Evolutionary conservation across 2,888 invertebrate species (phyloP).

Genomic region (Asteroscopus sphinx): DNA sequence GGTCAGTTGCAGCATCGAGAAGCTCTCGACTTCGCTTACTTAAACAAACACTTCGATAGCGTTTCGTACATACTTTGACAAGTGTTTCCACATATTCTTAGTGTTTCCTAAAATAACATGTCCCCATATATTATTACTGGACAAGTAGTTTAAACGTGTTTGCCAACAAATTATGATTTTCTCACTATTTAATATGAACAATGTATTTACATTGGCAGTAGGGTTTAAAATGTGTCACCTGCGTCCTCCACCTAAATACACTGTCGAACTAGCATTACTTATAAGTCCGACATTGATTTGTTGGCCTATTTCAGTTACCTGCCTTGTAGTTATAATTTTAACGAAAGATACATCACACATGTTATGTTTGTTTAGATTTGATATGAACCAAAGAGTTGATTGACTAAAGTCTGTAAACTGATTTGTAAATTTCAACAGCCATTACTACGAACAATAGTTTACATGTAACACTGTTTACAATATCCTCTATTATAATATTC

Average conservation of each 20-base stretch:
- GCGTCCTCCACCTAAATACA: conserved; percentile 64
- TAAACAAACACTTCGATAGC: conserved; percentile 23
- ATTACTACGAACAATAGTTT: conserved; percentile 5
- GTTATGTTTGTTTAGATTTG: conserved; percentile 22
- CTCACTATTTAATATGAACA: conserved; percentile 52
- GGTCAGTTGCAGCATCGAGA: conserved; percentile 15
- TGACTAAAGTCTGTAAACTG: conserved; percentile 13
- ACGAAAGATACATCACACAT: conserved; percentile 19
- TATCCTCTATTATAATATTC: neutral
- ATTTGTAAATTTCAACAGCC: neutral
- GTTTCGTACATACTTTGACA: conserved; percentile 4
- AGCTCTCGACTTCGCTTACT: conserved; percentile 23
- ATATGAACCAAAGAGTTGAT: conserved; percentile 26
- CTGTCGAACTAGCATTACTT: conserved; percentile 34
- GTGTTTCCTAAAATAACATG: conserved; percentile 34
- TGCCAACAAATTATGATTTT: conserved; percentile 60
- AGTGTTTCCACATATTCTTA: conserved; percentile 23
- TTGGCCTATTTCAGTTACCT: conserved; percentile 47
- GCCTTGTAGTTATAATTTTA: conserved; percentile 14
- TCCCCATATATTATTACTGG: conserved; percentile 27
- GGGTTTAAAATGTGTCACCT: conserved; percentile 69
- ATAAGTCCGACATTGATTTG: conserved; percentile 41
- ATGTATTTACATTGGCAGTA: conserved; percentile 64
- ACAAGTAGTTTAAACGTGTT: conserved; percentile 36
- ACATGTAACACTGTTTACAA: conserved; percentile 1